These are phyloP conservation scores for Cyrtonyx montezumae DNA, from an alignment of 2,113 vertebrate species.

Conservation along the genomic window DNA sequence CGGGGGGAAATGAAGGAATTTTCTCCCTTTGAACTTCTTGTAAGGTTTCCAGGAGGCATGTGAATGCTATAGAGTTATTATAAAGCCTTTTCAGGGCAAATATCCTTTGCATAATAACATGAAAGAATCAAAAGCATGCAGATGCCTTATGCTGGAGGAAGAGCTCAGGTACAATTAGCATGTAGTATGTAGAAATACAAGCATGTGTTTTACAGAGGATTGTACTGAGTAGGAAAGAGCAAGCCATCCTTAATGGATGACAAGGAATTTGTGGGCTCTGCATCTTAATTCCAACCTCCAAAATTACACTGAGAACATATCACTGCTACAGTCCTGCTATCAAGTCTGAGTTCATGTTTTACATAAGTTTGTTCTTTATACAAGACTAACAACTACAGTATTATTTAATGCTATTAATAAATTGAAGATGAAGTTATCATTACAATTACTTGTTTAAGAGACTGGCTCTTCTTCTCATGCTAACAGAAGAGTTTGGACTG, in stretches of 20 bases:
- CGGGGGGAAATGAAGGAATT: constrained; percentile 6
- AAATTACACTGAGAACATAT: not conserved
- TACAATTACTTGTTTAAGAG: not conserved
- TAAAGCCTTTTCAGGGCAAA: constrained; percentile 24
- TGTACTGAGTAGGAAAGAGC: not conserved
- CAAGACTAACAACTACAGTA: not conserved
- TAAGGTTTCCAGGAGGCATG: constrained; percentile 22
- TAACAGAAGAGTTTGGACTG: not conserved
- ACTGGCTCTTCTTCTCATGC: not conserved
- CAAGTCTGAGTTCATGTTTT: not conserved
- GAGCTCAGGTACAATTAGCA: not conserved
- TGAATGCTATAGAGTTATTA: not conserved
- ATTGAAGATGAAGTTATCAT: not conserved
- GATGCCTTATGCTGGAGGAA: constrained; percentile 5
- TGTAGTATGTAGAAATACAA: not conserved
- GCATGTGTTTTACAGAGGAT: not conserved
- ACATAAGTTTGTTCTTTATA: not conserved
- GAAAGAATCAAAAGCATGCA: constrained; percentile 39
- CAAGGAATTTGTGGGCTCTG: not conserved
- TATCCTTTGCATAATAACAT: constrained; percentile 9
- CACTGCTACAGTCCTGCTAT: not conserved
- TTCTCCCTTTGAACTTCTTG: constrained; percentile 36
- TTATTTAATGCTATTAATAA: not conserved
- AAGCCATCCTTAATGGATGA: not conserved
- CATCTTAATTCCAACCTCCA: constrained; percentile 16